Evolutionary conservation across 1,140 invertebrate species (phyloP).

Genomic region (Dendroctonus valens): DNA sequence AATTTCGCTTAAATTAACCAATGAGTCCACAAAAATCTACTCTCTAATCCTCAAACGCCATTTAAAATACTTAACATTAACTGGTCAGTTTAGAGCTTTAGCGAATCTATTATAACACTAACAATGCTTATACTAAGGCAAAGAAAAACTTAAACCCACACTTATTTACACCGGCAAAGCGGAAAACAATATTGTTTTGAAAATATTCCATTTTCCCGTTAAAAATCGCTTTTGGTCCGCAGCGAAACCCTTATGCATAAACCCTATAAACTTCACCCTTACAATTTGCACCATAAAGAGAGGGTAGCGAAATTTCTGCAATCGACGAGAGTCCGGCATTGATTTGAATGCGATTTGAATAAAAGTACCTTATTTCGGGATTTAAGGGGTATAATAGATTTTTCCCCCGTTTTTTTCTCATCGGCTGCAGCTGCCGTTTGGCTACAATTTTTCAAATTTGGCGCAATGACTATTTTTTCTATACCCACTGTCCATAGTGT

Average conservation of each 20-base stretch:
- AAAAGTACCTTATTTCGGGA: conserved; percentile 31
- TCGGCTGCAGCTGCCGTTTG: conserved; percentile 18
- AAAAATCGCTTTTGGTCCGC: too few species aligned
- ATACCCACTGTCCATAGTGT: neutral
- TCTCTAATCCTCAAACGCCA: too few species aligned
- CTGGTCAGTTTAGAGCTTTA: too few species aligned
- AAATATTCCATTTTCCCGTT: too few species aligned
- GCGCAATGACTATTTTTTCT: neutral
- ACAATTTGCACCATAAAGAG: conserved; percentile 21
- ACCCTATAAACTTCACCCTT: conserved; percentile 25
- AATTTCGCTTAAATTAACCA: too few species aligned
- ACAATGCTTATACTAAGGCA: too few species aligned
- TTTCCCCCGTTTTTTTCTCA: conserved; percentile 1
- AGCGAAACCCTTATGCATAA: conserved; percentile 1
- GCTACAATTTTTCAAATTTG: neutral
- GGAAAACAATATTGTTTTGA: too few species aligned
- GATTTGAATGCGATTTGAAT: conserved; percentile 37
- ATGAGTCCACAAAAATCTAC: too few species aligned
- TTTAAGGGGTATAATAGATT: conserved; percentile 28
- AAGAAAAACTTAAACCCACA: too few species aligned
- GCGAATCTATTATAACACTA: too few species aligned
- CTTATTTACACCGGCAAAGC: too few species aligned
- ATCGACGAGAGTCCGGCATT: conserved; percentile 13
- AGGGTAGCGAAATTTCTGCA: conserved; percentile 20
- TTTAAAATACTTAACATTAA: too few species aligned